These are phyloP conservation scores for Heterodera carotae DNA, from an alignment of 1,140 invertebrate genomes.

Conservation along the genomic window DNA sequence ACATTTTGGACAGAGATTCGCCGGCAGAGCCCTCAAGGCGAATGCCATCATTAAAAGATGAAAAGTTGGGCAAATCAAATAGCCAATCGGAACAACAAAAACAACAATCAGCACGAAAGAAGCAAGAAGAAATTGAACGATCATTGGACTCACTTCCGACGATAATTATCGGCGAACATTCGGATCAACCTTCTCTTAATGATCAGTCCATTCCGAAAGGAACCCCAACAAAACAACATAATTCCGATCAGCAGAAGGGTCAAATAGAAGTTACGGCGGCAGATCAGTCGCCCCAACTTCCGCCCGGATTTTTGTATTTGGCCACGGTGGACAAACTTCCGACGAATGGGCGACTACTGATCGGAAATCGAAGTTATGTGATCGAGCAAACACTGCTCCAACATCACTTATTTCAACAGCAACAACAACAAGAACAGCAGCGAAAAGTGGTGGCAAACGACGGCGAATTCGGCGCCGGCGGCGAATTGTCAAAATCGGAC, in stretches of 20 bases:
- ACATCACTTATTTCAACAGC: background rate
- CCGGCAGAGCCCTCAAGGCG: background rate
- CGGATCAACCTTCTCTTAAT: too few relatives aligned
- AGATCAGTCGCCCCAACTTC: background rate
- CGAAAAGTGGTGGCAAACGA: background rate
- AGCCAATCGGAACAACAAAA: background rate
- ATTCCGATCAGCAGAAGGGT: background rate
- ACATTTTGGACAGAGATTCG: background rate
- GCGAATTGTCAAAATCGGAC: background rate
- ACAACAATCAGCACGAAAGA: background rate
- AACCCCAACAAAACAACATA: background rate
- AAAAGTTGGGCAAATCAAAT: background rate
- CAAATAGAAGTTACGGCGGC: background rate
- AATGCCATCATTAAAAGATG: too few relatives aligned
- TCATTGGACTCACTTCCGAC: background rate
- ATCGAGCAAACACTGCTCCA: conserved; percentile 9
- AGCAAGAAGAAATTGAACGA: background rate
- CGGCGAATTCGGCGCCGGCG: background rate
- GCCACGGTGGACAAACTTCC: conserved; percentile 18
- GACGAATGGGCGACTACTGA: background rate
- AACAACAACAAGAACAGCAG: background rate
- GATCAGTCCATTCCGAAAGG: background rate
- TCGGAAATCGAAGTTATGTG: conserved; percentile 16
- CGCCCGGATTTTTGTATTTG: conserved; percentile 10
- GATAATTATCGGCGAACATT: background rate